phyloP scores from a whole-genome alignment of 2,888 invertebrate genomes.

The Pasiphila rectangulata region DNA sequence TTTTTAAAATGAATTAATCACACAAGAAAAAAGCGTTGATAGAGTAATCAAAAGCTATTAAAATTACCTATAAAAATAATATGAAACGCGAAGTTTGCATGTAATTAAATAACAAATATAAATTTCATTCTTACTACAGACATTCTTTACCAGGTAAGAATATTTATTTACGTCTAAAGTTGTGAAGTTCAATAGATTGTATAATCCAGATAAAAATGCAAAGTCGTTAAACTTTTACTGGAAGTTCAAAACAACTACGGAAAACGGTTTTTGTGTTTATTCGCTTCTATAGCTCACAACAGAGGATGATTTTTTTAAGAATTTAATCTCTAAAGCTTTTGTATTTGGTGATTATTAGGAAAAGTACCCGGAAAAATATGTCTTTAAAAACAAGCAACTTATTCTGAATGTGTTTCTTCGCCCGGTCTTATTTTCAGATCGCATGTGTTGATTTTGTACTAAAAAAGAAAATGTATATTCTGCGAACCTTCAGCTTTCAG shows the following conservation, averaged over 20 bases:
- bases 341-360: no score
- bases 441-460: no score
- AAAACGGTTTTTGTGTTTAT: slow-evolving; percentile 13
- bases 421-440: no score
- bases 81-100: no score
- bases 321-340: no score
- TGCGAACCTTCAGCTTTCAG: neutral
- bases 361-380: no score
- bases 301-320: no score
- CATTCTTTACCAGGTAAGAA: neutral
- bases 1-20: neutral
- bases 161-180: slow-evolving; percentile 18
- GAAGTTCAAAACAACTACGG: slow-evolving; percentile 27
- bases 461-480: no score
- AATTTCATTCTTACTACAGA: neutral
- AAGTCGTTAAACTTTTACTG: slow-evolving; percentile 27
- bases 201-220: slow-evolving; percentile 29
- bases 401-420: neutral
- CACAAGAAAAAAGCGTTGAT: no score
- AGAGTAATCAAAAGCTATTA: no score
- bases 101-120: neutral
- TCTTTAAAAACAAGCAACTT: no score
- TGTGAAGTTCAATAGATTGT: slow-evolving; percentile 20
- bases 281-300: neutral
- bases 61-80: no score